Evolutionary conservation across 2,888 invertebrate genomes (phyloP).

Genomic region (Ethmia dodecea): DNA sequence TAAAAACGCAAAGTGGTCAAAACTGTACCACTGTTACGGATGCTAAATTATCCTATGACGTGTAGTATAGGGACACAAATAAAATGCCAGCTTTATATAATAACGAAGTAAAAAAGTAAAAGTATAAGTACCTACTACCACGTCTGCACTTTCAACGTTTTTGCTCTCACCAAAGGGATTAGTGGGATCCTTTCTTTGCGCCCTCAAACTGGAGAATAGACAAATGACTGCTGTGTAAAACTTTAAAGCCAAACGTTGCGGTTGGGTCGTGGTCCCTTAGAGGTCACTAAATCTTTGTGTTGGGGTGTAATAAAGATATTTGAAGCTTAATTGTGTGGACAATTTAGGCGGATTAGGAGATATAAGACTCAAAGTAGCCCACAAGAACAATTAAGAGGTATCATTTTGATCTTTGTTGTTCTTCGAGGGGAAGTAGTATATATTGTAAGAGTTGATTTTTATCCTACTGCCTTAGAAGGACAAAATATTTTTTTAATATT

Average conservation of each 20-base stretch:
- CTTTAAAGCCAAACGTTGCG: constrained; percentile 16
- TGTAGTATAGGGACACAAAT: too few species aligned
- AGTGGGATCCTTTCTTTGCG: constrained; percentile 10
- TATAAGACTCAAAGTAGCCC: constrained; percentile 2
- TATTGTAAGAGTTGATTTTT: too few species aligned
- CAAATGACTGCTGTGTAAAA: constrained; percentile 17
- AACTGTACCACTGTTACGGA: too few species aligned
- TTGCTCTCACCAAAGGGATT: constrained; percentile 5
- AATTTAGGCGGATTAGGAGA: constrained; percentile 6
- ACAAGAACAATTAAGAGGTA: too few species aligned
- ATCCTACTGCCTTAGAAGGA: too few species aligned
- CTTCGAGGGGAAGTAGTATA: too few species aligned
- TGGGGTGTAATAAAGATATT: constrained; percentile 12
- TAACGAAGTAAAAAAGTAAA: too few species aligned
- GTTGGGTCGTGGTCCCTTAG: constrained; percentile 8
- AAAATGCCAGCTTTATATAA: neutral
- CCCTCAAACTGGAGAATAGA: constrained; percentile 12
- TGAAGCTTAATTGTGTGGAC: constrained; percentile 13
- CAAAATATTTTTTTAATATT: too few species aligned
- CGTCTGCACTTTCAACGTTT: neutral
- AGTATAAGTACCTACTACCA: constrained; percentile 1
- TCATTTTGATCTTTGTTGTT: too few species aligned
- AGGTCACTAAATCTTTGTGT: constrained; percentile 16
- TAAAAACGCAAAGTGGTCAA: too few species aligned
- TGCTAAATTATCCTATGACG: too few species aligned